Percentiles rank a stretch among this genome's conserved stretches.
Evolutionary conservation across 2,113 vertebrate genomes (phyloP).

Genomic region (Paradisaea rubra): DNA sequence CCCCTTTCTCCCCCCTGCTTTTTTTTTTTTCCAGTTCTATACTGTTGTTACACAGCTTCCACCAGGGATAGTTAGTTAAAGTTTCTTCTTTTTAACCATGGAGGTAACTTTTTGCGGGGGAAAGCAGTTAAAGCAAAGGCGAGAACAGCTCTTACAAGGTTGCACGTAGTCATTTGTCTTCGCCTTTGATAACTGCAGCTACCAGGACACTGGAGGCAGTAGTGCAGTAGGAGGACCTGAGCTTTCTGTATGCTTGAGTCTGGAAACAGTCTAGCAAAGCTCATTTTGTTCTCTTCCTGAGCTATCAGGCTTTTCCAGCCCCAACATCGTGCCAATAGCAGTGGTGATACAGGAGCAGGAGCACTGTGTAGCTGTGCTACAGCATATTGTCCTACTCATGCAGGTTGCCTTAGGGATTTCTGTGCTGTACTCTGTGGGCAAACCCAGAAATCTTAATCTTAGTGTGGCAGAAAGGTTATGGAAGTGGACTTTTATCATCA

Average conservation of each 20-base stretch:
- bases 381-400: not conserved
- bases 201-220: not conserved
- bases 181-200: not conserved
- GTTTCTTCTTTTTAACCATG: not conserved
- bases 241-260: not conserved
- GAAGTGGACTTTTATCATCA: not conserved
- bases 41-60: not conserved
- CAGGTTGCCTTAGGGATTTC: not conserved
- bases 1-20: rapidly evolving
- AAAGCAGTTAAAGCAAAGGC: not conserved
- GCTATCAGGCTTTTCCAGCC: not conserved
- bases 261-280: not conserved
- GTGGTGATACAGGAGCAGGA: not conserved
- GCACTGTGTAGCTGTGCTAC: not conserved
- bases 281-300: not conserved
- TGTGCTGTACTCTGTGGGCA: not conserved
- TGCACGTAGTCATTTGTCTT: not conserved
- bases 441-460: not conserved
- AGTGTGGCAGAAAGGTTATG: not conserved
- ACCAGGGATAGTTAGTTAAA: not conserved
- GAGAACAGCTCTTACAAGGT: not conserved
- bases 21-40: not conserved
- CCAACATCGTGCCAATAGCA: not conserved
- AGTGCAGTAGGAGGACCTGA: not conserved
- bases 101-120: not conserved